Conservation (phyloP, 1,140 invertebrate species). For the Philaenus spumarius region DNA sequence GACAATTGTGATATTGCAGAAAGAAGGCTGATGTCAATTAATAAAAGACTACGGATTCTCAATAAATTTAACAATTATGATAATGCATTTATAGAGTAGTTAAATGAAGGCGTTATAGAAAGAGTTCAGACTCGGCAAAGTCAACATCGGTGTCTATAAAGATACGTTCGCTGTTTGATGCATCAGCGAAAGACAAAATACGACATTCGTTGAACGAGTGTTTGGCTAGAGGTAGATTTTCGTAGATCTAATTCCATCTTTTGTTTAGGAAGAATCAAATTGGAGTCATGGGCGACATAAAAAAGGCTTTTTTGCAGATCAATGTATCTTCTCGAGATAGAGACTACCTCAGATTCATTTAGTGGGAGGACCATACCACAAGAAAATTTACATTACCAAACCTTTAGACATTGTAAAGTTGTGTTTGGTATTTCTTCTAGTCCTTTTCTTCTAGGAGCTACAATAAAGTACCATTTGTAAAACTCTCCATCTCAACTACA, state of each 20-base stretch:
- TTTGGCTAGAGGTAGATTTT: slow-evolving; percentile 36
- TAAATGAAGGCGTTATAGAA: slow-evolving; percentile 29
- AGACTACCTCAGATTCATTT: slow-evolving; percentile 37
- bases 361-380: slow-evolving; percentile 28
- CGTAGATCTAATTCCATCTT: slow-evolving; percentile 36
- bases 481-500: no score
- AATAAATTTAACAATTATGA: no score
- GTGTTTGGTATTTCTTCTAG: no score
- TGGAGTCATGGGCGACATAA: slow-evolving; percentile 39
- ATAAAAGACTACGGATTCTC: no score
- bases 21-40: no score
- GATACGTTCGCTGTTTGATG: slow-evolving; percentile 36
- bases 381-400: no score
- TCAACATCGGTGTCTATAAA: slow-evolving; percentile 34
- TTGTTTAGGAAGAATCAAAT: slow-evolving; percentile 34
- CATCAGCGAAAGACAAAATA: slow-evolving; percentile 15
- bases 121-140: slow-evolving; percentile 25
- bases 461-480: slow-evolving; percentile 12
- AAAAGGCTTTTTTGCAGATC: no score
- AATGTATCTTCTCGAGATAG: no score
- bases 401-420: slow-evolving; percentile 31
- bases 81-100: slow-evolving; percentile 32
- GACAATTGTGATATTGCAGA: no score
- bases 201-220: slow-evolving; percentile 38
- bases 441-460: slow-evolving; percentile 17